phyloP scores from a whole-genome alignment of 2,888 invertebrate genomes.

The Amorpha juglandis region DNA sequence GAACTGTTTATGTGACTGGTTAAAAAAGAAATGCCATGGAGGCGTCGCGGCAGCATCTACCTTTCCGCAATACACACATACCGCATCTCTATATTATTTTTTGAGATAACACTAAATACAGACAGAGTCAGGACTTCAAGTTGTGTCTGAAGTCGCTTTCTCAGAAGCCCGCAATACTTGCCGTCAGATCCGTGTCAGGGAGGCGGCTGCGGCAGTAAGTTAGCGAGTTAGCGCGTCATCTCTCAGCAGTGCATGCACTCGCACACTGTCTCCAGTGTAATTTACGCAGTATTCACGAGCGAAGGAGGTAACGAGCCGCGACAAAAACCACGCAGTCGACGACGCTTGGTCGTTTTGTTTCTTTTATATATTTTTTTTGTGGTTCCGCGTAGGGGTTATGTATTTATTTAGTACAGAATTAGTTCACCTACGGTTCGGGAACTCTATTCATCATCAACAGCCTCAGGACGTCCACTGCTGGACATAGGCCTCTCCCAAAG shows the following conservation, averaged over 20 bases:
- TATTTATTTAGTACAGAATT: constrained; percentile 5
- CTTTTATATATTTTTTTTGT: constrained; percentile 46
- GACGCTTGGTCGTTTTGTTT: constrained; percentile 52
- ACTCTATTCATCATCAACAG: background rate
- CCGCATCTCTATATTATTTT: no score
- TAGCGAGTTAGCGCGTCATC: constrained; percentile 32
- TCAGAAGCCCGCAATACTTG: background rate
- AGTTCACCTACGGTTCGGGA: background rate
- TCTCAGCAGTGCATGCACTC: constrained; percentile 29
- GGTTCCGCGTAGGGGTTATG: constrained; percentile 18
- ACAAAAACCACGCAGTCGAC: constrained; percentile 59
- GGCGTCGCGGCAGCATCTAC: no score
- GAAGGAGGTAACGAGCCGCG: constrained; percentile 63
- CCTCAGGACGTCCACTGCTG: no score
- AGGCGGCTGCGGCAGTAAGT: constrained; percentile 21
- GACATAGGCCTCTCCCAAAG: no score
- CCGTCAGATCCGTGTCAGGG: constrained; percentile 23
- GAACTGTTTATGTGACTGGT: no score
- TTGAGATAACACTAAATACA: background rate
- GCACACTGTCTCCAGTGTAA: constrained; percentile 41
- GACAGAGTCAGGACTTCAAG: background rate
- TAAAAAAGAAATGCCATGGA: no score
- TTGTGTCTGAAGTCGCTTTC: background rate
- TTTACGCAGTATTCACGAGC: constrained; percentile 53
- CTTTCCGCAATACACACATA: no score